Base-by-base conservation (phyloP, 2,797 vertebrate species). In the Vultur gryphus region DNA sequence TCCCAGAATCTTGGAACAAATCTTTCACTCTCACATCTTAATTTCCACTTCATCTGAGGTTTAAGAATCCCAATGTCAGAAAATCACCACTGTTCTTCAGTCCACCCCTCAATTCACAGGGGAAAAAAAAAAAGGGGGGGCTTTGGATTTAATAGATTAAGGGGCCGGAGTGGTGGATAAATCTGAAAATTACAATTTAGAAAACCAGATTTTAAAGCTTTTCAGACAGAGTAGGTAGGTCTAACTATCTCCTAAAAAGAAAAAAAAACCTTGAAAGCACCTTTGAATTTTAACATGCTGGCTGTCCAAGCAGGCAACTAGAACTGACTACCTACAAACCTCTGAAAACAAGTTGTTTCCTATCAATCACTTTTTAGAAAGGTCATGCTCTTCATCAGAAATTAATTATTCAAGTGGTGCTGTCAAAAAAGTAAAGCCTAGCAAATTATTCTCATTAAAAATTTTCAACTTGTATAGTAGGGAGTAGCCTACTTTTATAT, bases 41-140 rank as follows among this genome's bases (percentile, higher is more conserved):
- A 59, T 48, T 67, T 79, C 15, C n/a, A n/a, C 25, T 61, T 78
- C 33, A 49, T 23, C 18, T 28, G 17, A 61, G 35, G 48, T 29
- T 57, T 35, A 73, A 44, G 29, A 84, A 73, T 28, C 7, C 17
- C 21, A 41, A 0, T 13, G 6, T 44, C 43, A 57, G 55, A 73
- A 64, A 52, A 55, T 16, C 33, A 80, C n/a, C 7, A 24, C 35
- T 46, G 24, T 52, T 59, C n/a, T 41, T 54, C 17, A 54, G 20
- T 25, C 24, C 4, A 1, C 11, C 13, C 7, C 25, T 3, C 3
- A 24, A 10, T 19, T 64, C 20, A 39, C 13, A 28, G 9, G 12
- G 3, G 5, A 16, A 44, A 24, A 15, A 31, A 33, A 26, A 37
- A 20, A 6, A n/a, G 16, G 24, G 6, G 6, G 6, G 8, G 16